Base-by-base conservation (phyloP, 2,888 invertebrate species). In the Phortica okadai region DNA sequence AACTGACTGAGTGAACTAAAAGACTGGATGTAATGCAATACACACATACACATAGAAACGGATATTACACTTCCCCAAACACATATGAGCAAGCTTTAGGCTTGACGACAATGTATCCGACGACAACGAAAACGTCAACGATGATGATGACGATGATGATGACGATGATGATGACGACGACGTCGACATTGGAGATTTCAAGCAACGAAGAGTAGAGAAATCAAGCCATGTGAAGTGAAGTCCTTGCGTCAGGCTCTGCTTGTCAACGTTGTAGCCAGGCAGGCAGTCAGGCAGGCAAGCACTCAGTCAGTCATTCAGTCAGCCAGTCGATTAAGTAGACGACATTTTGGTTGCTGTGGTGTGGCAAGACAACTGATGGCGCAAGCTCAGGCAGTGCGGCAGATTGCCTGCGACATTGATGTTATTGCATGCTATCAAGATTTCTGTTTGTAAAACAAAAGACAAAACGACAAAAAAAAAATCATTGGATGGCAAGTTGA, bases 371-470 rank as follows among this genome's bases (percentile, higher is more conserved):
- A 6, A 33, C 33, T 25, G 62, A 10, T 4, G 11, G 62, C 62
- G 25, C 21, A 16, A 21, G 21, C 4, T 21, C 45, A 10, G 69
- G 44, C 72, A 74, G 50, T 16, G 59, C 59, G 14, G n/a, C 67
- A 56, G 75, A 70, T 59, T 69, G 73, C 70, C 58, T 74, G 73
- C 75, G 75, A 50, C 76, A 82, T 79, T 79, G 84, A 77, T 81
- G 80, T 80, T 82, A 81, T 84, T 83, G 74, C 80, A 67, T 80
- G 79, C 84, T 81, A 83, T 82, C 82, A 80, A 80, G 82, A 81
- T 81, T 84, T 78, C 73, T 80, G 81, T 80, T 82, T 72, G 56
- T 54, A 77, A 80, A 78, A 78, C 78, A 79, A 80, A 81, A 77
- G 74, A 70, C 74, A 67, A 76, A 69, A 59, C 74, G 74, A 76